Evolutionary conservation across 2,888 invertebrate species (phyloP), one percentile per base, ranked within the genome.

Genomic region (Blastobasis lacticolella): DNA sequence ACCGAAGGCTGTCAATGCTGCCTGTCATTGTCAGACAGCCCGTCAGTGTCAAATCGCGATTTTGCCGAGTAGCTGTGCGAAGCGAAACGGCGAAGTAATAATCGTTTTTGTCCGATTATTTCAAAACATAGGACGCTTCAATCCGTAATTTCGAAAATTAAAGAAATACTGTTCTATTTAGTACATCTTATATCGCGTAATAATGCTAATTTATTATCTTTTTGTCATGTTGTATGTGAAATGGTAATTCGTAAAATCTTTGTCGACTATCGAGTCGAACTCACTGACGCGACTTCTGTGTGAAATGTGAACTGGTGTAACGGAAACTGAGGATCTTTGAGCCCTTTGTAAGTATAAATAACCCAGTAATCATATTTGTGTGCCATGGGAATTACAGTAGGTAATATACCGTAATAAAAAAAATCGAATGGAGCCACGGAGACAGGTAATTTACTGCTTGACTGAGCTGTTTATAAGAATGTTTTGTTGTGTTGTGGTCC

Each of bases 271-370:
- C n/a, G 9, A 10, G 10, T 4, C 5, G n/a, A 9, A 9, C 10
- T 5, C 8, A 64, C 69, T 69, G 59, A 71, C 59, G 65, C 62
- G 65, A 67, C 71, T 62, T 63, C 64, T 71, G 57, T 66, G 81
- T 75, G 79, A 80, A 81, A 81, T 83, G 81, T 84, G 80, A 77
- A 72, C 63, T 68, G 71, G 71, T 78, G 74, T 53, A 59, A 53
- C 59, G 56, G 54, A 63, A 66, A 70, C 53, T 63, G 67, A 72
- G 72, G 73, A 78, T 72, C 73, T 54, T 55, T 54, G 50, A 64
- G 64, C 66, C 64, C 54, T 54, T 65, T 64, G 81, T 81, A 68
- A 77, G 85, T 82, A 64, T 60, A 37, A 43, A 46, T 23, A 23
- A 23, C 23, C 23, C 23, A 23, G 23, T 3, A 23, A 23, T 23